These are phyloP conservation scores for Lamprologus ornatipinnis DNA, from an alignment of 2,113 vertebrate species.

Conservation along the genomic window DNA sequence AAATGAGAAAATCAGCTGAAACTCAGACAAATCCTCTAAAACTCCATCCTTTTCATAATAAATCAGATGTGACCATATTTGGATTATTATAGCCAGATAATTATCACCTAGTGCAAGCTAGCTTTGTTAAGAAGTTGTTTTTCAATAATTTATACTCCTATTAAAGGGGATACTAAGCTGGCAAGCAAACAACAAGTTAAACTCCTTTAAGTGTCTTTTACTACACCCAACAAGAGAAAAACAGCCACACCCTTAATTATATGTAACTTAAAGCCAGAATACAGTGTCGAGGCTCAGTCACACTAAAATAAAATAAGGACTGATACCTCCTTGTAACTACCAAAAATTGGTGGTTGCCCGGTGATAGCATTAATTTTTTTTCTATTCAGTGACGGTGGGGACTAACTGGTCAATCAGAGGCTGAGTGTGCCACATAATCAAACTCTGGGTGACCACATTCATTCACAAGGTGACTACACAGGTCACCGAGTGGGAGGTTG, in stretches of 20 bases:
- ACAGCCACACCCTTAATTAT: background rate
- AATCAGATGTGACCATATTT: background rate
- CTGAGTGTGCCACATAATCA: background rate
- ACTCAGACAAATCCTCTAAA: background rate
- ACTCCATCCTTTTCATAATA: background rate
- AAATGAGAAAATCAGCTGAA: background rate
- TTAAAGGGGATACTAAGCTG: background rate
- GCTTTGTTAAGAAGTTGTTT: background rate
- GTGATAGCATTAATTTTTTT: background rate
- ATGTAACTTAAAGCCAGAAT: background rate
- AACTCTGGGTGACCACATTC: background rate
- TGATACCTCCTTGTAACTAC: background rate
- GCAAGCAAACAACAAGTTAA: background rate
- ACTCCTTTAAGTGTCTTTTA: background rate
- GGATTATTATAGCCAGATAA: background rate
- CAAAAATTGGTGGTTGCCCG: background rate
- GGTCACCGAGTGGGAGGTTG: background rate
- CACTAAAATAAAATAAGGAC: background rate
- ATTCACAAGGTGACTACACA: background rate
- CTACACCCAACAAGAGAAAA: background rate
- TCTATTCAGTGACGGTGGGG: background rate
- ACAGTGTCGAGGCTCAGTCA: background rate
- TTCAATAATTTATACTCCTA: background rate
- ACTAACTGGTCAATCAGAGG: background rate
- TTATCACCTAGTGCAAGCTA: background rate